Conservation (phyloP, 2,113 vertebrate genomes). For the Pedetes capensis region DNA sequence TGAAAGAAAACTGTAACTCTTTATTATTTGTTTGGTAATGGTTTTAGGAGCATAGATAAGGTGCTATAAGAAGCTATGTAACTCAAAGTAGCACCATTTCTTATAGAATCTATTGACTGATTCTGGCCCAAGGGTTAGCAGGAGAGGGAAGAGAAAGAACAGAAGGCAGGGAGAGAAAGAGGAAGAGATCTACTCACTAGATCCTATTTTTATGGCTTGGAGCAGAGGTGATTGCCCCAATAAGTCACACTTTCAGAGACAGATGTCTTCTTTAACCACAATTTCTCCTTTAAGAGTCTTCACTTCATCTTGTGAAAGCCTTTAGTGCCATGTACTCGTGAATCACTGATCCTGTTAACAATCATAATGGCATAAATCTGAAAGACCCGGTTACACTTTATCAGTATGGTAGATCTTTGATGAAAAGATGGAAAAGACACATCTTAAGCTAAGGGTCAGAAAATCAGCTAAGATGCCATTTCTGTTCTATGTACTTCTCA, state of each 20-base stretch:
- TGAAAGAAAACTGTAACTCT: neutral
- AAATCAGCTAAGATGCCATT: neutral
- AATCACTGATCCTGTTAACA: constrained; percentile 11
- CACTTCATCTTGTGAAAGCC: neutral
- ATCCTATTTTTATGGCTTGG: neutral
- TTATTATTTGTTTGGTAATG: neutral
- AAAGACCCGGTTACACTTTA: neutral
- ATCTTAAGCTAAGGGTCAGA: neutral
- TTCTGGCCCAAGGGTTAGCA: neutral
- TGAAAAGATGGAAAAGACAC: neutral
- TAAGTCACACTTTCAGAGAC: neutral
- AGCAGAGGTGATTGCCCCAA: neutral
- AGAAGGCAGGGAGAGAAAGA: neutral
- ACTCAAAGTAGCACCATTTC: neutral
- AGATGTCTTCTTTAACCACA: constrained; percentile 53
- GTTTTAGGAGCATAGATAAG: neutral
- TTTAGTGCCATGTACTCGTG: neutral
- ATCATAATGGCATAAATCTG: neutral
- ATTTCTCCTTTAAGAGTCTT: constrained; percentile 47
- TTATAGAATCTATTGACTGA: neutral
- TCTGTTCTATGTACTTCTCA: neutral
- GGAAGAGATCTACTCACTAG: constrained; percentile 45
- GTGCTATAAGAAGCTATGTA: neutral
- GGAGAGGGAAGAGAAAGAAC: neutral
- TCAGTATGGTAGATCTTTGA: neutral